Evolutionary conservation across 2,797 vertebrate genomes (phyloP), one percentile per base, ranked within the genome.

Genomic region (Sarcophilus harrisii): DNA sequence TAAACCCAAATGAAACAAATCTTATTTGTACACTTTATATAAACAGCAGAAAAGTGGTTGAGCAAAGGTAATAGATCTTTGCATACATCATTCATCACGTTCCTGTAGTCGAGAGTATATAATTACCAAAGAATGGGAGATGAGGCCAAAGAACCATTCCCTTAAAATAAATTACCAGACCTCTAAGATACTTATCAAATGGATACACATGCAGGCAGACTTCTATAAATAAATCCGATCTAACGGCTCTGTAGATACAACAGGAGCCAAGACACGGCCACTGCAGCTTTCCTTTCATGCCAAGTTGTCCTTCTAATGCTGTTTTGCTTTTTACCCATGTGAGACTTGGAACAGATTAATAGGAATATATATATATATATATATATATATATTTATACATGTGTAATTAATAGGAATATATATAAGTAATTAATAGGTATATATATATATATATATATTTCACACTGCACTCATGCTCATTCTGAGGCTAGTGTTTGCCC

Each of bases 261-360:
- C 91, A 98, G 97, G 95, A 97, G 97, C 97, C 96, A 97, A 98
- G 95, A 94, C 87, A 66, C 54, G 92, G 90, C 66, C 97, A 96
- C 93, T 93, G 94, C 90, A 57, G 92, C 94, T 97, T 91, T 16
- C 21, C 98, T 59, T 29, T n/a, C 92, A 94, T 28, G 97, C 98
- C 89, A 97, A 96, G 95, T 94, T 59, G 96, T 97, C 96, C 97
- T 97, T 96, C 93, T 97, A 95, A 95, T 94, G 95, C 57, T 96
- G 97, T 95, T 96, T 93, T 96, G 94, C 81, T 94, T 95, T 98
- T 96, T 94, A 96, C 97, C 94, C 92, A 96, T 54, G 96, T 92
- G 94, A 94, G 97, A 96, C 4, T 94, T 97, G 95, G 95, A 97
- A 97, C 91, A 98, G 96, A 90, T 96, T 95, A 95, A 94, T 93